phyloP scores from a whole-genome alignment of 2,888 invertebrate genomes.

The Napeogenes inachia region DNA sequence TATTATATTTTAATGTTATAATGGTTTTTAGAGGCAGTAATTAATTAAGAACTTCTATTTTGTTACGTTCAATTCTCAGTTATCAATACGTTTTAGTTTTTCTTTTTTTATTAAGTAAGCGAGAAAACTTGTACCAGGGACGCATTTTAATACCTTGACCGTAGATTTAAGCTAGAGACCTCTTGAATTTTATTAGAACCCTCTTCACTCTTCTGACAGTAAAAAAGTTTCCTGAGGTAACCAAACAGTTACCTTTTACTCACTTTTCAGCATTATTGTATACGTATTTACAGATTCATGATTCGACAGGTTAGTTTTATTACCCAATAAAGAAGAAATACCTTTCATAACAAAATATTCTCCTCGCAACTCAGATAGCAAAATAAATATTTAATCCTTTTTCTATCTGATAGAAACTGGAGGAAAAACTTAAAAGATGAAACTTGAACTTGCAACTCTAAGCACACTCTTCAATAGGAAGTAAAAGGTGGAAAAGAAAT shows the following conservation, averaged over 20 bases:
- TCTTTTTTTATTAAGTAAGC: constrained; percentile 1
- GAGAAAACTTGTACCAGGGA: constrained; percentile 12
- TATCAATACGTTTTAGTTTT: constrained; percentile 4
- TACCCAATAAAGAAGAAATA: background rate
- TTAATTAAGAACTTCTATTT: too few relatives aligned
- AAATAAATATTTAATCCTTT: constrained; percentile 30
- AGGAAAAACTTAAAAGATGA: constrained; percentile 38
- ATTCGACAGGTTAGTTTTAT: background rate
- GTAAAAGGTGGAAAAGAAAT: constrained; percentile 47
- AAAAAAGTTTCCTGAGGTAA: background rate
- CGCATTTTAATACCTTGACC: constrained; percentile 15
- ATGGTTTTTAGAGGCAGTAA: too few relatives aligned
- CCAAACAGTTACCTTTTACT: background rate
- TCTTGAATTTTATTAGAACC: constrained; percentile 17
- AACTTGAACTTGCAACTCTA: constrained; percentile 30
- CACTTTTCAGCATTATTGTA: background rate
- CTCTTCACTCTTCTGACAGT: constrained; percentile 10
- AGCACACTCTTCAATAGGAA: constrained; percentile 41
- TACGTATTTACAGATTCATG: too few relatives aligned
- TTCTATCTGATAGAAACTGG: constrained; percentile 31
- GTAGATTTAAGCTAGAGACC: constrained; percentile 12
- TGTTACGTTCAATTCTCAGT: background rate
- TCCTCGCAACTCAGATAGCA: constrained; percentile 23
- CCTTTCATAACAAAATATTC: constrained; percentile 12
- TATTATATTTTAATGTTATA: too few relatives aligned